These are phyloP conservation scores for Salarias fasciatus DNA, from an alignment of 2,797 vertebrate species.

Conservation along the genomic window DNA sequence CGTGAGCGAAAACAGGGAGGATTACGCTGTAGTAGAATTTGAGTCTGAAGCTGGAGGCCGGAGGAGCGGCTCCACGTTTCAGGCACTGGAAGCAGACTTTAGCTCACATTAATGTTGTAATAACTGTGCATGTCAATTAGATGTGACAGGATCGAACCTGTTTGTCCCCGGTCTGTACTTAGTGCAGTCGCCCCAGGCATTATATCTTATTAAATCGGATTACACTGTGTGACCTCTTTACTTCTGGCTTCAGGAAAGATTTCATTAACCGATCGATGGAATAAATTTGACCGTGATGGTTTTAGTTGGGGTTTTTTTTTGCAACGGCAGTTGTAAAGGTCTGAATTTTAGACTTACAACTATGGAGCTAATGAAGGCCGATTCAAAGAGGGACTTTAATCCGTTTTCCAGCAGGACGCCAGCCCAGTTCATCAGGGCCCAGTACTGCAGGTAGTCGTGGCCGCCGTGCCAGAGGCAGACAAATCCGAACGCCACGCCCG, in stretches of 20 bases:
- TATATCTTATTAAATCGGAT: conserved; percentile 38
- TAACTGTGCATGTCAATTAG: conserved; percentile 35
- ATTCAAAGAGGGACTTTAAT: conserved; percentile 79
- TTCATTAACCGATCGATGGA: conserved; percentile 10
- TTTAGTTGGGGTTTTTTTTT: not conserved
- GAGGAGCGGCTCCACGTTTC: conserved; percentile 11
- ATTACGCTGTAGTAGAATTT: conserved; percentile 31
- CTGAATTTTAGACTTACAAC: conserved; percentile 84
- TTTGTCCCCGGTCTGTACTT: conserved; percentile 31
- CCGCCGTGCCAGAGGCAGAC: conserved; percentile 96
- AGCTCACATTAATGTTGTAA: conserved; percentile 26
- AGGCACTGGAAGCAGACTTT: conserved; percentile 25
- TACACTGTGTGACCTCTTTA: conserved; percentile 14
- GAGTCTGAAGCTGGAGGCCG: conserved; percentile 27
- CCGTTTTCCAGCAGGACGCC: conserved; percentile 89
- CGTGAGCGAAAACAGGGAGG: conserved; percentile 31
- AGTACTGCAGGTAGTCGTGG: conserved; percentile 91
- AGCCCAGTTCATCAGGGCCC: conserved; percentile 94
- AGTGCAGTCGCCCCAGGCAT: conserved; percentile 19
- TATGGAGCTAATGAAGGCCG: conserved; percentile 70
- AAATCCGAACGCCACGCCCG: conserved; percentile 90
- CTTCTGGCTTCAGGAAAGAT: conserved; percentile 29
- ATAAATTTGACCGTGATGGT: not conserved
- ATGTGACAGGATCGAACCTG: conserved; percentile 30
- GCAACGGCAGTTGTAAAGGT: conserved; percentile 1